Evolutionary conservation across 2,113 vertebrate genomes (phyloP).

Genomic region (Cettia cetti): DNA sequence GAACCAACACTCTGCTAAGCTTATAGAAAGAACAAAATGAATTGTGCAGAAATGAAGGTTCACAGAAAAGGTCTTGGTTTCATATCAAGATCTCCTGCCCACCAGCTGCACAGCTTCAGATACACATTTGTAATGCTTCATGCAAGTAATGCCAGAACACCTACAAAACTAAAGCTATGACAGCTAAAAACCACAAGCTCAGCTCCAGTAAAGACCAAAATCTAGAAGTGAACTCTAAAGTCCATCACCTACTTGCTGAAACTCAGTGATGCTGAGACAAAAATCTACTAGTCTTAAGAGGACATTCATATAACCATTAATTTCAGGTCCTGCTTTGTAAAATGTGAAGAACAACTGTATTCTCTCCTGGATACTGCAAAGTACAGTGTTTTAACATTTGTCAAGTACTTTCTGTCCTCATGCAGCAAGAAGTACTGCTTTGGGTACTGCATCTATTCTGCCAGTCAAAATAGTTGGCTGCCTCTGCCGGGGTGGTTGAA

Average conservation of each 20-base stretch:
- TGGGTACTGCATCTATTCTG: not conserved
- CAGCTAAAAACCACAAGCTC: not conserved
- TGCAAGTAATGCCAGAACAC: not conserved
- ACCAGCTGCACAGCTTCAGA: not conserved
- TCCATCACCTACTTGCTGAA: not conserved
- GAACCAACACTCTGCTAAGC: not conserved
- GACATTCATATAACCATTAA: not conserved
- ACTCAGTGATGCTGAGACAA: not conserved
- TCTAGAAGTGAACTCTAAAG: not conserved
- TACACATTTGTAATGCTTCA: not conserved
- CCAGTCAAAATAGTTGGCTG: not conserved
- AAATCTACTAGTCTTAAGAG: not conserved
- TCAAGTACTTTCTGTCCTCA: not conserved
- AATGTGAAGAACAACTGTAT: not conserved
- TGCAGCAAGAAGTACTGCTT: not conserved
- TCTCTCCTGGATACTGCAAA: not conserved
- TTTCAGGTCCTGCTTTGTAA: not conserved
- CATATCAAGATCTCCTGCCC: not conserved
- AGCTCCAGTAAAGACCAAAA: not conserved
- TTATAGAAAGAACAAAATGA: not conserved
- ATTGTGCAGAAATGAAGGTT: not conserved
- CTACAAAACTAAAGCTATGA: not conserved
- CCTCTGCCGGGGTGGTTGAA: not conserved
- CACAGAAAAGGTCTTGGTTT: not conserved
- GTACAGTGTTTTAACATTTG: not conserved